Evolutionary conservation across 2,797 vertebrate genomes (phyloP).

Genomic region (Molossus molossus): DNA sequence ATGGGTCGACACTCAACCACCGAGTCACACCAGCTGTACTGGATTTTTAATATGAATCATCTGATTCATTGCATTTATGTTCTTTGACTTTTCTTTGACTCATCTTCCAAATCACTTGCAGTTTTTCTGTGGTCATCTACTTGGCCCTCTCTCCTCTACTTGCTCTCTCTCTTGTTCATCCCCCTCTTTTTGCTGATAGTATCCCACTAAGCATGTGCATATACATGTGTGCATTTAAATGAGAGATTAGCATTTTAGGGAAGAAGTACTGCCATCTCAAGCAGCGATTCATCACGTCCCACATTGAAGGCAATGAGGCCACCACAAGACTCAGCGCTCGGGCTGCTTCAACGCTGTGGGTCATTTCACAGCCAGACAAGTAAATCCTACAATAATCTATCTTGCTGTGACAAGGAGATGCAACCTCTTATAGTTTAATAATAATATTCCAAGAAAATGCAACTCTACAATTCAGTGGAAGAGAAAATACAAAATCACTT

Average conservation of each 20-base stretch:
- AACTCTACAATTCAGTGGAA: constrained; percentile 14
- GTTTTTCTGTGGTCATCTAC: not conserved
- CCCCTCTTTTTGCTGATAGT: not conserved
- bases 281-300: constrained; percentile 62
- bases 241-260: constrained; percentile 45
- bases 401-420: constrained; percentile 67
- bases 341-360: constrained; percentile 65
- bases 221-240: not conserved
- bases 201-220: not conserved
- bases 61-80: not conserved
- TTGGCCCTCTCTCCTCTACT: not conserved
- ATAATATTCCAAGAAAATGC: constrained; percentile 57
- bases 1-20: too few relatives aligned
- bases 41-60: not conserved
- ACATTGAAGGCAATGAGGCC: constrained; percentile 73
- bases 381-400: constrained; percentile 78
- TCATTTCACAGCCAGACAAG: constrained; percentile 79
- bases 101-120: not conserved
- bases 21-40: not conserved
- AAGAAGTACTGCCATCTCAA: constrained; percentile 20
- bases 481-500: constrained; percentile 1
- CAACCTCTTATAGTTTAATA: constrained; percentile 65
- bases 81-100: constrained; percentile 31
- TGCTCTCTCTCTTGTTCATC: not conserved
- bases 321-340: not conserved